Evolutionary conservation across 1,140 invertebrate species (phyloP).

Genomic region (Drosophila kanapiae): DNA sequence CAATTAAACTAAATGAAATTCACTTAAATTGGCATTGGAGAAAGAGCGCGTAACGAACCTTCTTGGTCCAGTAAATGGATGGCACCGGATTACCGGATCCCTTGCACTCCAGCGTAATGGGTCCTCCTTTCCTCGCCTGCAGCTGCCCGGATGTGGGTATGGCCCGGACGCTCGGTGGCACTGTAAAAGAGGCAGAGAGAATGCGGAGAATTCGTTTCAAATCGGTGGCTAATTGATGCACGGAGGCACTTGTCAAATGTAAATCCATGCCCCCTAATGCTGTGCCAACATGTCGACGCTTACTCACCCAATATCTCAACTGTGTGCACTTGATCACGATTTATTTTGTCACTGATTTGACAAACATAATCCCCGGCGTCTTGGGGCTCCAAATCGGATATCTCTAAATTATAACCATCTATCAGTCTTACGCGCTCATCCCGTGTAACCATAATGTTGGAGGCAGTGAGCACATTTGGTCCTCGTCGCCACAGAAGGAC

Average conservation of each 20-base stretch:
- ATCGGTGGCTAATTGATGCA: constrained; percentile 56
- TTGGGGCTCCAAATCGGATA: constrained; percentile 87
- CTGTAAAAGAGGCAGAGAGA: constrained; percentile 53
- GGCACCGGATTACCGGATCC: constrained; percentile 90
- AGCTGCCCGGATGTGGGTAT: constrained; percentile 88
- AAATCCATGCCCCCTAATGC: constrained; percentile 38
- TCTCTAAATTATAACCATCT: constrained; percentile 89
- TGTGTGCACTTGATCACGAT: constrained; percentile 87
- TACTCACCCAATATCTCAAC: constrained; percentile 85
- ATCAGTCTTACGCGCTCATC: constrained; percentile 89
- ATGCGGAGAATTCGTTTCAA: constrained; percentile 3
- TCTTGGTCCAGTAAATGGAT: constrained; percentile 88
- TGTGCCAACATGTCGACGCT: constrained; percentile 47
- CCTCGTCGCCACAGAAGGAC: constrained; percentile 89
- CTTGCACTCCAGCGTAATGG: constrained; percentile 89
- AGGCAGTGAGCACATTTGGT: constrained; percentile 89
- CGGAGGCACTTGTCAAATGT: constrained; percentile 40
- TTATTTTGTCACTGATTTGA: constrained; percentile 89
- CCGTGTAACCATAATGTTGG: constrained; percentile 89
- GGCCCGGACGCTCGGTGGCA: constrained; percentile 88
- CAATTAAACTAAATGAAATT: constrained; percentile 66
- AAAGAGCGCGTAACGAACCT: constrained; percentile 84
- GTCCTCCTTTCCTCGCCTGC: constrained; percentile 88
- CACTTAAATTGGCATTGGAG: constrained; percentile 44
- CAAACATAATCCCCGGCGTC: constrained; percentile 87